These are phyloP conservation scores for Agonopterix subpropinquella DNA, from an alignment of 2,888 invertebrate genomes.

Conservation along the genomic window DNA sequence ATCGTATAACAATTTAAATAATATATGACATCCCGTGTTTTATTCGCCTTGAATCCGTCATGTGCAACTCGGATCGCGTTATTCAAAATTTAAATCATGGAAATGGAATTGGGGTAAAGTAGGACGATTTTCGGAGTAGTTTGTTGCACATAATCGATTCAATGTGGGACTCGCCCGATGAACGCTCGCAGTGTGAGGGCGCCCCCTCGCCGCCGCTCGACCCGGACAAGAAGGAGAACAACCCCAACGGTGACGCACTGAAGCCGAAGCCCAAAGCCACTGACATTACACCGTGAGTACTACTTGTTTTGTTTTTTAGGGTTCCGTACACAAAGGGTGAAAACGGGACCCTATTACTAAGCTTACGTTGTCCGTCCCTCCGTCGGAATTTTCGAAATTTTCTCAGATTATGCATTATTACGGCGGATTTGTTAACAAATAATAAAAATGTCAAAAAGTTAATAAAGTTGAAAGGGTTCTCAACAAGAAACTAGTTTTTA, in stretches of 20 bases:
- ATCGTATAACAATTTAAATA: conserved; percentile 66
- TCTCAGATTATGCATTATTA: too few species aligned
- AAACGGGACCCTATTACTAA: too few species aligned
- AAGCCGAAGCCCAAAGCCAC: conserved; percentile 66
- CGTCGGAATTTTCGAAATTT: too few species aligned
- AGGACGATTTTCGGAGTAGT: conserved; percentile 76
- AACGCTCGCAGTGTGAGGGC: conserved; percentile 73
- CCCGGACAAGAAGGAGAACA: conserved; percentile 48
- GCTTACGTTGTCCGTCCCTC: too few species aligned
- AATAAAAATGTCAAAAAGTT: too few species aligned
- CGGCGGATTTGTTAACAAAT: too few species aligned
- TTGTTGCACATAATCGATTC: conserved; percentile 78
- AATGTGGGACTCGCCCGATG: conserved; percentile 77
- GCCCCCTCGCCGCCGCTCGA: conserved; percentile 48
- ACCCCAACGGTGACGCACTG: conserved; percentile 54
- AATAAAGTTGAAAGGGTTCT: too few species aligned
- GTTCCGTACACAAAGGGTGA: too few species aligned
- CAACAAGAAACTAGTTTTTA: too few species aligned
- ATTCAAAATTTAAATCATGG: conserved; percentile 23
- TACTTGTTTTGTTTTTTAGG: conserved; percentile 1
- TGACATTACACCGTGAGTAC: conserved; percentile 79
- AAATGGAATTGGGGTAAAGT: conserved; percentile 51
- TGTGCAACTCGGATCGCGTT: conserved; percentile 69
- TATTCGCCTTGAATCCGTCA: conserved; percentile 77
- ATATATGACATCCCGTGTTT: conserved; percentile 77